Base-by-base conservation (phyloP, 2,888 invertebrate genomes). In the Dyspetes luteomarginatus region DNA sequence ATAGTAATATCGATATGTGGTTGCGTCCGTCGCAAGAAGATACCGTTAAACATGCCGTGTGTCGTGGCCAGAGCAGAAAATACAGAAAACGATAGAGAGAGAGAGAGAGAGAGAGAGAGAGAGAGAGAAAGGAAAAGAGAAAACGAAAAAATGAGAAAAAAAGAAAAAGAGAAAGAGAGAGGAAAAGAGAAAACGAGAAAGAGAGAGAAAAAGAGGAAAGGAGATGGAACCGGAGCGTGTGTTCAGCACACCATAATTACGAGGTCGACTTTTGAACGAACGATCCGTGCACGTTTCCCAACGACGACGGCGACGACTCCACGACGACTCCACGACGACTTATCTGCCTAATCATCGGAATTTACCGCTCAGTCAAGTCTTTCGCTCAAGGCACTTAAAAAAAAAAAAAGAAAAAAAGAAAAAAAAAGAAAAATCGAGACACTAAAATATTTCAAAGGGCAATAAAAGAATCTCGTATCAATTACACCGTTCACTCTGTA, bases 311-410 rank as follows among this genome's bases (percentile, higher is more conserved):
- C 64, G 45, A 60, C 36, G 9, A 4, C 12, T 12, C 12, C 12
- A 12, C 7, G 36, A 36, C 36, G 12, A 36, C 4, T 9, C 7
- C 36, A 36, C 48, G 56, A 71, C 67, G 65, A 71, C 69, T 75
- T 71, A 71, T 80, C 52, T 55, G 67, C 55, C 71, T 78, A 82
- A 81, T 83, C 72, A 78, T 78, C 69, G 80, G 78, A 82, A 83
- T 78, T 81, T 73, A 78, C 67, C 71, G 76, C 69, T 62, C 58
- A 62, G 43, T 67, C 65, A 52, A 68, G 26, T 12, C 4, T 52
- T 41, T 56, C 41, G 4, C 43, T 17, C 71, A 48, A 45, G 64
- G 58, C 50, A 64, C 62, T 68, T 41, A 74, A 68, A 78, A 65
- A 73, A 52, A 22, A 60, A 68, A 30, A 28, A 52, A 0, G 36